Evolutionary conservation across 2,888 invertebrate species (phyloP), one percentile per base, ranked within the genome.

Genomic region (Cephus pulcher): DNA sequence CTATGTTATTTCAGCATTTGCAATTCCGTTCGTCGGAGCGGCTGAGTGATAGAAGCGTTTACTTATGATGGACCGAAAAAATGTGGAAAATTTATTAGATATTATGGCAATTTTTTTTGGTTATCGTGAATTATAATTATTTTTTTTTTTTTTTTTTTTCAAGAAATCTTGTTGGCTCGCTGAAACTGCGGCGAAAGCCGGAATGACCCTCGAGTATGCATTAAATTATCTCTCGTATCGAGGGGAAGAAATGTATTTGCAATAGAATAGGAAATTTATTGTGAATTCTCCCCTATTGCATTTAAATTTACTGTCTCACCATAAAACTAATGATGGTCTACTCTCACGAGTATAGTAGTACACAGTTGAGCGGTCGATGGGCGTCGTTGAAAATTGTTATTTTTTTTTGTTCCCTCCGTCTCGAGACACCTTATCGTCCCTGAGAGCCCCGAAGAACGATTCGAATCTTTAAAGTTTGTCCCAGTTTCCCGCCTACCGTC

Each of bases 181-280:
- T 56, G 23, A 23, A 23, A 56, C 9, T 23, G 9, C 9, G 56
- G 56, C 0, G 23, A 56, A 56, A 56, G 56, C 23, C 9, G 56
- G 81, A 80, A 82, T 80, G 85, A 81, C 81, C 83, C 80, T 84
- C 83, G 84, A 87, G 85, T 84, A 84, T 78, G 84, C 86, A 85
- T 87, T 87, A 86, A 86, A 86, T 87, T 83, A 4, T 12, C 37
- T 37, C 12, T 12, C 12, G 12, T 12, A 40, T 12, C 40, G 23
- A 71, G n/a, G 76, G 75, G 78, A 78, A 75, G 80, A 79, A 77
- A 82, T 82, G 82, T 79, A 80, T 84, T 83, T 79, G 84, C 84
- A 86, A 86, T 88, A 85, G 87, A 89, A 89, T 89, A 88, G 84
- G 82, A 88, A 89, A 89, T 89, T 88, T 88, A 89, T 89, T 85